Base-by-base conservation (phyloP, 2,888 invertebrate genomes). In the Harmothoe impar region DNA sequence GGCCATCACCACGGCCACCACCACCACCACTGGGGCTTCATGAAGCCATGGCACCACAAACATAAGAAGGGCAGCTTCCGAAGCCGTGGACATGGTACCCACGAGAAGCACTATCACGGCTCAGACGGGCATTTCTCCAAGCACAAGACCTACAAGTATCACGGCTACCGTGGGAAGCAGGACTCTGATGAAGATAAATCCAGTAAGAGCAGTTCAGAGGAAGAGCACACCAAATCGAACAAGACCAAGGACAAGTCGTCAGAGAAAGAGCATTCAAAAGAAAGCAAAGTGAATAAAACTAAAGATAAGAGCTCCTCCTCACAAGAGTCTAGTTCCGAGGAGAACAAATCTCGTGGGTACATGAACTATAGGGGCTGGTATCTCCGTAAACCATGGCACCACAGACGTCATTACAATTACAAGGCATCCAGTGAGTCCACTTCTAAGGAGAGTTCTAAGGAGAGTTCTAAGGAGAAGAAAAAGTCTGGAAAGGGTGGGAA, bases 391-490 rank as follows among this genome's bases (percentile, higher is more conserved):
- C 43, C 20, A 17, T 81, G 81, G 81, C 25, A 23, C 20, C 17
- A 29, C 1, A 0, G 25, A 15, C 17, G 81, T 33, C 43, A 35
- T 35, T n/a, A 81, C 81, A 33, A 43, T 15, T 7, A 43, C 17
- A 0, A 81, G 0, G 43, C 20, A 5, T 72, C 72, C n/a, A 72
- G 72, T 29, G 72, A 81, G n/a, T 81, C 81, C 1, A 25, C 35
- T 20, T 81, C 81, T 35, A 17, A 81, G 31, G 81, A 81, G 35
- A 43, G n/a, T n/a, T n/a, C n/a, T n/a, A n/a, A n/a, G n/a, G n/a
- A n/a, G n/a, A 25, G 81, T 20, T 81, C 81, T 35, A 17, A 81
- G 31, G 81, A 81, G 35, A 43, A 43, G 43, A 81, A 81, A 81
- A 5, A 81, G 25, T 72, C 29, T 72, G 25, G 5, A 0, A 29